Evolutionary conservation across 1,140 invertebrate genomes (phyloP), one percentile per base, ranked within the genome.

Genomic region (Rhynchophorus ferrugineus): DNA sequence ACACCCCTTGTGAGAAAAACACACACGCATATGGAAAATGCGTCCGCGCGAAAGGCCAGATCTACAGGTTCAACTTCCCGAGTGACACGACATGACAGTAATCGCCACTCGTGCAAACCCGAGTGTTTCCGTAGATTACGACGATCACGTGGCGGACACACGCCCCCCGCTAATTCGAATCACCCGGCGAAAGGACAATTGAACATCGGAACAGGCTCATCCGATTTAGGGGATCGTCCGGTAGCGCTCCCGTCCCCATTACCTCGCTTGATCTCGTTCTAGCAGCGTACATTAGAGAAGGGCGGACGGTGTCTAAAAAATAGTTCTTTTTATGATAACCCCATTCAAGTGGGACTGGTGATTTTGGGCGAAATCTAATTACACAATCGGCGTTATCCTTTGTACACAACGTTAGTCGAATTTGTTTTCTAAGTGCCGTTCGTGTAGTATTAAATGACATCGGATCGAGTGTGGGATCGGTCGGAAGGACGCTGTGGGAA

Each of bases 61-160:
- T 36, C 44, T n/a, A 21, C 45, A 49, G 24, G 34, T 34, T n/a
- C n/a, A n/a, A n/a, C n/a, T n/a, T n/a, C n/a, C 49, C 39, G 41
- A 55, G 49, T 55, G 53, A 55, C 46, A 55, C 29, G 53, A 55
- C 53, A 55, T 49, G 53, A 55, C 53, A 49, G 34, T 55, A 49
- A 55, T 49, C 46, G 46, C 11, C 34, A 49, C 53, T 49, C 53
- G 41, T 55, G 51, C 45, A 37, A 48, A 20, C 14, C 44, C 53
- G 53, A 55, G 53, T 55, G 53, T 55, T 55, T 55, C 53, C 53
- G 53, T 55, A 36, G 53, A 55, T 55, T 55, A 44, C 46, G 37
- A 29, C 34, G 19, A 29, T 29, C 45, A 36, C 46, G 45, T 48
- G 46, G 3, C 19, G n/a, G 41, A 2, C 53, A 49, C 53, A 46